Base-by-base conservation (phyloP, 2,113 vertebrate genomes). In the Toxotes jaculatrix region DNA sequence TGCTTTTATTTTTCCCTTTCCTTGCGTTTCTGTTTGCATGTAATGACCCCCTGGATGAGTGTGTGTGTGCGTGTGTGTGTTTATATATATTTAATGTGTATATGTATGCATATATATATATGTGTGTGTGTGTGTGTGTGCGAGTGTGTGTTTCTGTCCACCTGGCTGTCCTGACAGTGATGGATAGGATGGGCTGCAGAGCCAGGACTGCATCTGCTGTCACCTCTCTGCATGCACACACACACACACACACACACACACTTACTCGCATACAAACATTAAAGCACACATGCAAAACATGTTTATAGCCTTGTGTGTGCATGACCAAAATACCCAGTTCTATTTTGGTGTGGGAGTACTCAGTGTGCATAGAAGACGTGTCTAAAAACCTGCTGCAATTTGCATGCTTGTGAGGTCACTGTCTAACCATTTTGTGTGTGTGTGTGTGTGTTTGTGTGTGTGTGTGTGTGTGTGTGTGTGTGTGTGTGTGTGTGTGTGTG, bases 121-220 rank as follows among this genome's bases (percentile, higher is more conserved):
- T n/a, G n/a, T n/a, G n/a, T 42, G 66, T 71, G 17, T 67, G 12
- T 66, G n/a, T 73, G 42, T 75, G 40, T 57, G 19, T 70, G 11
- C 27, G 31, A 27, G 56, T 61, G 31, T 75, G 56, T 51, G 12
- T 62, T 43, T 75, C 27, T 17, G 12, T 74, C 70, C 77, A 79
- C 73, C 80, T 80, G 53, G 60, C 9, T 1, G 32, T 51, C 27
- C 62, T 79, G 79, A 79, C 84, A 71, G 61, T 90, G 88, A 91
- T 71, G 49, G 74, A 87, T 88, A n/a, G 82, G 63, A 40, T 4
- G 0, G 5, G 64, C 80, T 53, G 63, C 73, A 70, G 62, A 86
- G 43, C 55, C 3, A 51, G 32, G 64, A 34, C 66, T 64, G 73
- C 73, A 72, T 86, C 72, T 88, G 77, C 81, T 60, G 42, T 72